Evolutionary conservation across 2,113 vertebrate genomes (phyloP).

Genomic region (Oenanthe melanoleuca): DNA sequence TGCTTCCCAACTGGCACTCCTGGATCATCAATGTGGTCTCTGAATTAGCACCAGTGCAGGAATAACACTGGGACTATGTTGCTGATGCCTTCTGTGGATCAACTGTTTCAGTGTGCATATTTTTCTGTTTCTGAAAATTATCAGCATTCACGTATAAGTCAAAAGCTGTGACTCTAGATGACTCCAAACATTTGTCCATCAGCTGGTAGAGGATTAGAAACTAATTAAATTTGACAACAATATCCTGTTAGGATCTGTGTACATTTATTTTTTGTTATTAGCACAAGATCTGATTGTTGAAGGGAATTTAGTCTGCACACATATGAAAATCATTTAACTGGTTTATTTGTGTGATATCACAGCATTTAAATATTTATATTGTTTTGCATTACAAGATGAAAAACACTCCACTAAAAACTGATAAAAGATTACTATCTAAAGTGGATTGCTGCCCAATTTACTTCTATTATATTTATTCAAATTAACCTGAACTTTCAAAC

Average conservation of each 20-base stretch:
- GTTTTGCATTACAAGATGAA: not conserved
- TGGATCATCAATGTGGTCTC: not conserved
- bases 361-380: not conserved
- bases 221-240: not conserved
- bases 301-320: not conserved
- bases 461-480: not conserved
- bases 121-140: not conserved
- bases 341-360: not conserved
- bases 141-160: not conserved
- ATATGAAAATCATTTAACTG: not conserved
- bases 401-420: not conserved
- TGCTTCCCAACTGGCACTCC: not conserved
- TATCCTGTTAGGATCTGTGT: not conserved
- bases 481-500: not conserved
- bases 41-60: not conserved
- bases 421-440: not conserved
- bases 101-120: fast-evolving
- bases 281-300: not conserved
- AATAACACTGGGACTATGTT: not conserved
- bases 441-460: not conserved
- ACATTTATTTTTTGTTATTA: not conserved
- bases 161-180: not conserved
- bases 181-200: not conserved
- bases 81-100: not conserved
- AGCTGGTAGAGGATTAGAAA: not conserved